A percentile compares a stretch with the other conserved stretches of the same genome.
Conservation (phyloP, 2,113 vertebrate genomes). For the Cyprinus carpio region DNA sequence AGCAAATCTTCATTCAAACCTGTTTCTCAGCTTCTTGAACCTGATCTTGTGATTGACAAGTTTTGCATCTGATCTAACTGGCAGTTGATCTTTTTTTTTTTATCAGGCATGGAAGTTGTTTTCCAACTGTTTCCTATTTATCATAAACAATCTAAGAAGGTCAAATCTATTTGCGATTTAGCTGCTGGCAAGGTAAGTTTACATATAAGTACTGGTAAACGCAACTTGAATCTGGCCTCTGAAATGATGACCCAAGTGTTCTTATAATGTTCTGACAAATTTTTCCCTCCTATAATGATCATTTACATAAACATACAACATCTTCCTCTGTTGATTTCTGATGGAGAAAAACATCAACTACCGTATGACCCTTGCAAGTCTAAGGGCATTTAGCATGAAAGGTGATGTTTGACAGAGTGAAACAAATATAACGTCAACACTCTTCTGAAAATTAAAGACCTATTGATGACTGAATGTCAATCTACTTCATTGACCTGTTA, state of each 20-base stretch:
- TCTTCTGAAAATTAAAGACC: too few species aligned
- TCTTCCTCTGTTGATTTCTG: background rate
- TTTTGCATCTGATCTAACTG: slow-evolving; percentile 24
- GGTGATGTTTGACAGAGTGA: too few species aligned
- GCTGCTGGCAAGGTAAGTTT: background rate
- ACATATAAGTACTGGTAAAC: background rate
- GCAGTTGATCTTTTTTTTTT: background rate
- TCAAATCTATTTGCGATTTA: slow-evolving; percentile 4
- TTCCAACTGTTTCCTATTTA: background rate
- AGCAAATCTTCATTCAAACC: slow-evolving; percentile 40
- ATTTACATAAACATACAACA: background rate
- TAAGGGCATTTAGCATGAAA: background rate
- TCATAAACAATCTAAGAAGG: slow-evolving; percentile 14
- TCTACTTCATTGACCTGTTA: background rate
- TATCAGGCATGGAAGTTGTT: slow-evolving; percentile 13
- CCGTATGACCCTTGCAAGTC: background rate
- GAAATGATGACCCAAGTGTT: background rate
- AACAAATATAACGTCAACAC: too few species aligned
- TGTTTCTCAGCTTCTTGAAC: slow-evolving; percentile 38
- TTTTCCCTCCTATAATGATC: background rate
- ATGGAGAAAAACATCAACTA: background rate
- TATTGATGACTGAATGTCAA: background rate
- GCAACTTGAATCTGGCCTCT: background rate
- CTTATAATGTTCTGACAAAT: background rate
- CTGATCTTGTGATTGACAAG: slow-evolving; percentile 42